phyloP scores from a whole-genome alignment of 2,113 vertebrate species.

The Leptodactylus fuscus region DNA sequence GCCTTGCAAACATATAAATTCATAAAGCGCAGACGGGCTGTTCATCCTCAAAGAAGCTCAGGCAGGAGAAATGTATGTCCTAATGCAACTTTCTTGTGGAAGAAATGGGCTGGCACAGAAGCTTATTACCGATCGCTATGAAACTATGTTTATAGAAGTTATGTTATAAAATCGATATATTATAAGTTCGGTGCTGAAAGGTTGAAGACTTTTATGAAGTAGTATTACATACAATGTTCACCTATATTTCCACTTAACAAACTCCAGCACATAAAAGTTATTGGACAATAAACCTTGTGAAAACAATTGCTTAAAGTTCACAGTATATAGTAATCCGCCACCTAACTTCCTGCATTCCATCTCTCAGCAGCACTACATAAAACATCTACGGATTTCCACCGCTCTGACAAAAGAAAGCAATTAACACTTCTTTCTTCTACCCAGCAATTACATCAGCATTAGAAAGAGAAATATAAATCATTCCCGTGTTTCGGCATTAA shows the following conservation, averaged over 20 bases:
- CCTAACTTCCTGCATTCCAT: conserved; percentile 58
- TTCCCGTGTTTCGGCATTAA: conserved; percentile 29
- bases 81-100: neutral
- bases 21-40: conserved; percentile 10
- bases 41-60: neutral
- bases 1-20: conserved; percentile 43
- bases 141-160: conserved; percentile 23
- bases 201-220: conserved; percentile 49
- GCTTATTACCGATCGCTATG: conserved; percentile 39
- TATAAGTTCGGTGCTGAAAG: conserved; percentile 37
- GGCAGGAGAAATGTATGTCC: neutral
- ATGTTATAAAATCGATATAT: conserved; percentile 56
- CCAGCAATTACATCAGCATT: conserved; percentile 57
- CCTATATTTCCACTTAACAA: conserved; percentile 58
- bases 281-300: conserved; percentile 61
- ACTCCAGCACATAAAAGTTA: conserved; percentile 59
- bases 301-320: conserved; percentile 60
- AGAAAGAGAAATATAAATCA: conserved; percentile 54
- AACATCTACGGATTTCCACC: conserved; percentile 50
- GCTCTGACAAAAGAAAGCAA: conserved; percentile 58
- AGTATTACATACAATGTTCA: conserved; percentile 31
- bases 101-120: conserved; percentile 38
- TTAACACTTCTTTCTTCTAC: conserved; percentile 60
- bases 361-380: conserved; percentile 54
- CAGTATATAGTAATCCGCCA: conserved; percentile 48